Evolutionary conservation across 2,797 vertebrate genomes (phyloP).

Genomic region (Cryptoblepharus egeriae): DNA sequence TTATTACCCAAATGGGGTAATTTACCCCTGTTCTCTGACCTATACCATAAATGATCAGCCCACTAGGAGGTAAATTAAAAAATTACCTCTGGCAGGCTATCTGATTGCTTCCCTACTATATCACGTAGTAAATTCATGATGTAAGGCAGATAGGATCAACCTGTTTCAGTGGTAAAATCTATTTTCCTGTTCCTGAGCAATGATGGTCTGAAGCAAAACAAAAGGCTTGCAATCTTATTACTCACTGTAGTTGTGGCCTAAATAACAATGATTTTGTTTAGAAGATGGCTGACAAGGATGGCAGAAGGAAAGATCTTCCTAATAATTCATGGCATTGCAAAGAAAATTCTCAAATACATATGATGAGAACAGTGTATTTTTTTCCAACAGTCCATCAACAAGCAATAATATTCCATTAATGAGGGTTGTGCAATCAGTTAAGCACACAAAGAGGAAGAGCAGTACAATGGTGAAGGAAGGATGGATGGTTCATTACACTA

Average conservation of each 20-base stretch:
- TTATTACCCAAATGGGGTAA: no score
- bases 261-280: background rate
- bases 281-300: background rate
- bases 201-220: background rate
- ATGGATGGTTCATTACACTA: constrained; percentile 97
- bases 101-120: no score
- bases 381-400: constrained; percentile 87
- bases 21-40: no score
- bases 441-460: constrained; percentile 97
- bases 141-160: no score
- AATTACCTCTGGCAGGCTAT: no score
- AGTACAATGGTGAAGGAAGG: constrained; percentile 98
- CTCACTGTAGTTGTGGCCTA: background rate
- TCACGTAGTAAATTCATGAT: no score
- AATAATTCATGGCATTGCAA: background rate
- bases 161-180: background rate
- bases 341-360: constrained; percentile 10
- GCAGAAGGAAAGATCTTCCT: constrained; percentile 8
- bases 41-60: no score
- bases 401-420: constrained; percentile 99
- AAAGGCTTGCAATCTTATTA: background rate
- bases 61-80: no score
- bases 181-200: background rate
- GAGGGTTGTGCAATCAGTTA: constrained; percentile 97
- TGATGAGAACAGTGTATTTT: background rate